These are phyloP conservation scores for Drosophila nigromelanica DNA, from an alignment of 1,140 invertebrate genomes.

Conservation along the genomic window DNA sequence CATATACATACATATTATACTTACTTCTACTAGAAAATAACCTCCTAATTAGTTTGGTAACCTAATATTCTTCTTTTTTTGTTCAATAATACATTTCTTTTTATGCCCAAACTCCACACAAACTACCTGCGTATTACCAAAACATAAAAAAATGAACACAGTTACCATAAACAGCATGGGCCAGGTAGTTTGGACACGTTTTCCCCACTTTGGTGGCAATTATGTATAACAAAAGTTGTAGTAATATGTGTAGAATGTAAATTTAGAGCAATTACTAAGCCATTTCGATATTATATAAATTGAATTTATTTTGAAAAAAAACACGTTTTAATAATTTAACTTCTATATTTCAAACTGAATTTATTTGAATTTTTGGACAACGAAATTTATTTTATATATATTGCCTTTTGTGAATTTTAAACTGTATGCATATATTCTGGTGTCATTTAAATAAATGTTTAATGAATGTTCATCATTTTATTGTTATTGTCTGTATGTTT, in stretches of 20 bases:
- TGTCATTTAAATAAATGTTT: constrained; percentile 50
- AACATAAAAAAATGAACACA: constrained; percentile 50
- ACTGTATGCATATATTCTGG: constrained; percentile 25
- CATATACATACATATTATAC: background rate
- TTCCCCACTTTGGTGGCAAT: constrained; percentile 73
- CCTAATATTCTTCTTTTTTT: constrained; percentile 15
- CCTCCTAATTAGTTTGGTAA: constrained; percentile 8
- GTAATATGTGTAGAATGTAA: background rate
- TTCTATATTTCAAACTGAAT: background rate
- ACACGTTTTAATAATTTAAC: background rate
- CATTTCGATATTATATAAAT: constrained; percentile 57
- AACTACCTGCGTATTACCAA: constrained; percentile 5
- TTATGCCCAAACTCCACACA: constrained; percentile 24
- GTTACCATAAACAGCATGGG: constrained; percentile 79
- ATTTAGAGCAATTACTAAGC: constrained; percentile 54
- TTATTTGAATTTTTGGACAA: background rate
- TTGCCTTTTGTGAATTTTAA: constrained; percentile 21
- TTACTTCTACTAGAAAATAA: constrained; percentile 18
- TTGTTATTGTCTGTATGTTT: constrained; percentile 18
- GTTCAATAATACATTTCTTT: constrained; percentile 48
- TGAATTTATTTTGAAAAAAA: background rate
- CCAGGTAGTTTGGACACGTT: constrained; percentile 83
- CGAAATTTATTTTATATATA: background rate
- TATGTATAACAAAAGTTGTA: constrained; percentile 3
- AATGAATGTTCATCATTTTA: constrained; percentile 12